Evolutionary conservation across 2,888 invertebrate species (phyloP), one percentile per base, ranked within the genome.

Genomic region (Lycaena phlaeas): DNA sequence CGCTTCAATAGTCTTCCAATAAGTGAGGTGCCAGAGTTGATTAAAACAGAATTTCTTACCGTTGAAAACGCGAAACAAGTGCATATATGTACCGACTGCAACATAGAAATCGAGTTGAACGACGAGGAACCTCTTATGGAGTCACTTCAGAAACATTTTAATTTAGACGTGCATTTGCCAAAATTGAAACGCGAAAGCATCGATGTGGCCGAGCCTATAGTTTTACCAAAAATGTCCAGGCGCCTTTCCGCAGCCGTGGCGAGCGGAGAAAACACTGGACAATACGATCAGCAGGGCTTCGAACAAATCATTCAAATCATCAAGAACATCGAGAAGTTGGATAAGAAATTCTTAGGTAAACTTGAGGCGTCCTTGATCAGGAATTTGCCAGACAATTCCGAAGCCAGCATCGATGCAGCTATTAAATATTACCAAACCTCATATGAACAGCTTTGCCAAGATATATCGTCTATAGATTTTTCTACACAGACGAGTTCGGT

Each of bases 81-180:
- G 2, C 84, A 84, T 43, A 82, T 84, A 6, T 84, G 84, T 53
- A 79, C 75, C 0, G 84, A 84, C 38, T 84, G 84, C 40, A 56
- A 79, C 34, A 66, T 81, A 0, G 81, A 82, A 43, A 82, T 84
- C 0, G 79, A 81, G 36, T 27, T 82, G 41, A 74, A 73, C 12
- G 81, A 82, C 5, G 82, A 84, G 7, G 73, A 71, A 22, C 84
- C 82, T 0, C 40, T 84, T 1, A 81, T 82, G 79, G 82, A 84
- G 50, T 79, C 79, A 0, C 56, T 84, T 1, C 79, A 82, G 46
- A 75, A 71, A 37, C 84, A 84, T 50, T 84, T 84, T 43, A 72
- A 61, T 27, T 49, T 78, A 1, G 78, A 76, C 6, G 62, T 73
- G 2, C 84, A 84, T 47, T 50, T 56, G 42, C 81, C 81, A 0